phyloP scores from a whole-genome alignment of 2,797 vertebrate genomes.

The Picus viridis region DNA sequence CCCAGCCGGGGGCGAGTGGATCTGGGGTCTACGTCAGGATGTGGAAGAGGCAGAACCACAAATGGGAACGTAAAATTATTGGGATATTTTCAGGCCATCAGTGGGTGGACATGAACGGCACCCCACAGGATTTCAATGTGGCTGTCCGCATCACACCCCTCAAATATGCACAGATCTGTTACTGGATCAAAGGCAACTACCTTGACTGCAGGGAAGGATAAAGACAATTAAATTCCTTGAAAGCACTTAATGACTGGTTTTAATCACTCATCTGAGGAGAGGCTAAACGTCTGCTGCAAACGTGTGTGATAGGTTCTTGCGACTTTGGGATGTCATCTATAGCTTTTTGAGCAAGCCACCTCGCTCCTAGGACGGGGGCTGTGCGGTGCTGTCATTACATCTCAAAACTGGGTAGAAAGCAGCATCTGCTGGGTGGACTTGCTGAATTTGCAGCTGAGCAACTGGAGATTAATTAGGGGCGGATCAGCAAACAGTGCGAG shows the following conservation, averaged over 20 bases:
- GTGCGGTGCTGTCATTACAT: conserved; percentile 19
- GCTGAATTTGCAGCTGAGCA: conserved; percentile 59
- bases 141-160: conserved; percentile 96
- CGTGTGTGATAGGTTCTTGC: not conserved
- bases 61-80: conserved; percentile 97
- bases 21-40: conserved; percentile 97
- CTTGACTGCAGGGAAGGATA: conserved; percentile 93
- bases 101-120: conserved; percentile 94
- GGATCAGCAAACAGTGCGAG: conserved; percentile 59
- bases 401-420: conserved; percentile 37
- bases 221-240: conserved; percentile 32
- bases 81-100: conserved; percentile 98
- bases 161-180: conserved; percentile 99
- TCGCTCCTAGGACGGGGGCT: conserved; percentile 44
- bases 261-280: conserved; percentile 56
- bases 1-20: conserved; percentile 94
- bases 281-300: conserved; percentile 28
- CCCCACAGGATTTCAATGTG: conserved; percentile 94
- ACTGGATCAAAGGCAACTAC: conserved; percentile 99
- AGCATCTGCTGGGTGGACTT: conserved; percentile 45
- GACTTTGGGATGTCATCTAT: not conserved
- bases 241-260: conserved; percentile 64
- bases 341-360: conserved; percentile 42
- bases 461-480: conserved; percentile 65
- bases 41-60: conserved; percentile 88